Conservation (phyloP, 30 jellyfish, hydroid and myxozoan species). For the Clytia hemisphaerica region DNA sequence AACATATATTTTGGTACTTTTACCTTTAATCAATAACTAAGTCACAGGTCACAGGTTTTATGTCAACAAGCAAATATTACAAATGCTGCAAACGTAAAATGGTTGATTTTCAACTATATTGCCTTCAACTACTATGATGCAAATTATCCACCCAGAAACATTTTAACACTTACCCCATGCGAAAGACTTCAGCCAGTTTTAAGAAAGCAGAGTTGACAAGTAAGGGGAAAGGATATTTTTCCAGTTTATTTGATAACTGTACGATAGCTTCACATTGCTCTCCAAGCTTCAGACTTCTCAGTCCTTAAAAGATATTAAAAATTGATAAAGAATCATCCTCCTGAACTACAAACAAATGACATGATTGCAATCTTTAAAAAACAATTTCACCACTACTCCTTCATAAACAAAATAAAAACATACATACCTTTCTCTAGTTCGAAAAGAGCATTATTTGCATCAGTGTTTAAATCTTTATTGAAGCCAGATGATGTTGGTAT, state of each 20-base stretch:
- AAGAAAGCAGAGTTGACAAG: slow-evolving; percentile 95
- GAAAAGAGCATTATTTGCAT: slow-evolving; percentile 82
- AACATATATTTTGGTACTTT: too few relatives aligned
- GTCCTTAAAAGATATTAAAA: slow-evolving; percentile 38
- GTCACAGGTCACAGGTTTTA: too few relatives aligned
- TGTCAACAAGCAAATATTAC: too few relatives aligned
- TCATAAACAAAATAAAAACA: not conserved
- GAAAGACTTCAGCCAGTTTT: slow-evolving; percentile 89
- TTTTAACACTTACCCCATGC: slow-evolving; percentile 69
- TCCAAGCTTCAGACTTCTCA: slow-evolving; percentile 82
- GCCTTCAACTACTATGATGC: too few relatives aligned
- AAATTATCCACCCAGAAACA: not conserved
- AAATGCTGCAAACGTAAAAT: too few relatives aligned
- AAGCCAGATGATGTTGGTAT: too few relatives aligned
- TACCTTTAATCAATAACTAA: too few relatives aligned
- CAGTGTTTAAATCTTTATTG: too few relatives aligned
- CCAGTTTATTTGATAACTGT: slow-evolving; percentile 78
- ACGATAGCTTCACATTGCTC: slow-evolving; percentile 98
- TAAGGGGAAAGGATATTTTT: slow-evolving; percentile 84
- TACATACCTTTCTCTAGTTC: slow-evolving; percentile 85
- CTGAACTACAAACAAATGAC: not conserved
- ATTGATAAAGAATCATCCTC: not conserved
- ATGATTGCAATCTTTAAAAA: not conserved
- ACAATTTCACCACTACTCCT: not conserved
- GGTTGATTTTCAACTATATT: too few relatives aligned